phyloP scores from a whole-genome alignment of 1,140 invertebrate genomes.

The Ericerus pela region DNA sequence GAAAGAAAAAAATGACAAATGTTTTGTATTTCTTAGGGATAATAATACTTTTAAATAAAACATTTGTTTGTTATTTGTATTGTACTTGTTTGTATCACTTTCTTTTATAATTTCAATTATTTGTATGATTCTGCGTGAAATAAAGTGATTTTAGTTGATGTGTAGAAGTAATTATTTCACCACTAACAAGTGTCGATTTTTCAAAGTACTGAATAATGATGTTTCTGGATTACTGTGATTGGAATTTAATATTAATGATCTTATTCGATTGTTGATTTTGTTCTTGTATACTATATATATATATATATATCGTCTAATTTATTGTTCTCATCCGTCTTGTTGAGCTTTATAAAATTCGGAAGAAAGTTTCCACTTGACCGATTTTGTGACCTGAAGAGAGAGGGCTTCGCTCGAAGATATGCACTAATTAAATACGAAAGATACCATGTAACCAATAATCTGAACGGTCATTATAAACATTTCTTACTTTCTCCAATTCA shows the following conservation, averaged over 20 bases:
- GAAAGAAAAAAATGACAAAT: slow-evolving; percentile 12
- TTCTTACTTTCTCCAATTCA: too few relatives aligned
- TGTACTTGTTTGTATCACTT: slow-evolving; percentile 11
- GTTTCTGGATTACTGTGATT: too few relatives aligned
- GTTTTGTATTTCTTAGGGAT: slow-evolving; percentile 11
- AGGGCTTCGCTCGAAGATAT: too few relatives aligned
- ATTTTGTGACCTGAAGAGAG: too few relatives aligned
- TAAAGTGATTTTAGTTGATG: slow-evolving; percentile 12
- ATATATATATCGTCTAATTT: not conserved
- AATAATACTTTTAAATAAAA: slow-evolving; percentile 10
- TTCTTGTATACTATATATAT: too few relatives aligned
- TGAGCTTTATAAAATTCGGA: not conserved
- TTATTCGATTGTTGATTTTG: not conserved
- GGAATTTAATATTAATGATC: not conserved
- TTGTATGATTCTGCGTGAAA: slow-evolving; percentile 12
- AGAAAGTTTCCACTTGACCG: too few relatives aligned
- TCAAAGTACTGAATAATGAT: too few relatives aligned
- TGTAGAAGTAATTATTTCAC: too few relatives aligned
- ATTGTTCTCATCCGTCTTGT: not conserved
- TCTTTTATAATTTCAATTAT: slow-evolving; percentile 11
- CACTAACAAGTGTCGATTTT: too few relatives aligned
- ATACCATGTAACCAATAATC: too few relatives aligned
- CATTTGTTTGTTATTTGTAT: slow-evolving; percentile 11
- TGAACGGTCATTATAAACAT: too few relatives aligned
- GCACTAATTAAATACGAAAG: too few relatives aligned